These are phyloP conservation scores for Gymnocephalus cernua DNA, from an alignment of 2,113 vertebrate species.

Conservation along the genomic window DNA sequence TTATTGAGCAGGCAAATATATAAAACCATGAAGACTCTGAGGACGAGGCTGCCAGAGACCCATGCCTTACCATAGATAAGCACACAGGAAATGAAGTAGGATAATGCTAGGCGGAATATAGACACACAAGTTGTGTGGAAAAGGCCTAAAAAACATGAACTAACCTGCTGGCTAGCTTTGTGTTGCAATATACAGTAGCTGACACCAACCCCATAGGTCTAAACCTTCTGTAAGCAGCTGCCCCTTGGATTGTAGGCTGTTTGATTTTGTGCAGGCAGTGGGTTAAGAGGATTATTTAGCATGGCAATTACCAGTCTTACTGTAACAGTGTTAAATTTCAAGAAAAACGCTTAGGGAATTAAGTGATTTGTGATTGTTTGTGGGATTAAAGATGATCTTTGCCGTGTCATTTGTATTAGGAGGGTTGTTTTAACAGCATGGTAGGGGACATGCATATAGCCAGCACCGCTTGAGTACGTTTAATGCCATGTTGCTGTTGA, in stretches of 20 bases:
- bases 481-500: constrained; percentile 1
- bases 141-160: constrained; percentile 31
- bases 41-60: constrained; percentile 32
- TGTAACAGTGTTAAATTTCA: constrained; percentile 59
- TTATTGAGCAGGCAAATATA: constrained; percentile 41
- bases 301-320: constrained; percentile 48
- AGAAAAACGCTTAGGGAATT: constrained; percentile 64
- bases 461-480: constrained; percentile 7
- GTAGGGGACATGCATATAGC: neutral
- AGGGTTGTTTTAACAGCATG: constrained; percentile 17
- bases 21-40: constrained; percentile 37
- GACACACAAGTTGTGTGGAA: constrained; percentile 23
- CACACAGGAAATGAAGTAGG: constrained; percentile 54
- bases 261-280: constrained; percentile 47
- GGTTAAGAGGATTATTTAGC: constrained; percentile 75
- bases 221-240: constrained; percentile 43
- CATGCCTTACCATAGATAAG: constrained; percentile 48
- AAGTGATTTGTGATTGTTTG: constrained; percentile 72
- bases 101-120: neutral
- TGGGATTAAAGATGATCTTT: constrained; percentile 58
- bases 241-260: constrained; percentile 23
- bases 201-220: constrained; percentile 16
- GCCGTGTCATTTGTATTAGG: constrained; percentile 28
- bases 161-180: constrained; percentile 26
- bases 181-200: neutral